These are phyloP conservation scores for Diprion similis DNA, from an alignment of 1,140 invertebrate species.

Conservation along the genomic window DNA sequence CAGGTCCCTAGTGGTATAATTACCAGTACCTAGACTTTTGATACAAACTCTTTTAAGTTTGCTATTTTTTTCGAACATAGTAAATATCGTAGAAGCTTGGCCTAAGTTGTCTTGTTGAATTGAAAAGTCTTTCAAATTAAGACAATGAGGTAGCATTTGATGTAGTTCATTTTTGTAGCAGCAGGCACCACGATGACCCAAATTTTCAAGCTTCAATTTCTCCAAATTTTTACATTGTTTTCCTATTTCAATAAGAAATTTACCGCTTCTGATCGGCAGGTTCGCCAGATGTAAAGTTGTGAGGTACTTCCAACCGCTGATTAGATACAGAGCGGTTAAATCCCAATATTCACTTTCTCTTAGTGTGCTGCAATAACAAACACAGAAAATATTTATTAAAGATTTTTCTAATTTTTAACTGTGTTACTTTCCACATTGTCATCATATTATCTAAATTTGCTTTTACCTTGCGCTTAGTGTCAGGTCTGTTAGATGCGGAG, in stretches of 20 bases:
- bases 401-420: too few relatives aligned
- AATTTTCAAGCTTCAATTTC: slow-evolving; percentile 1
- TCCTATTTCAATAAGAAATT: neutral
- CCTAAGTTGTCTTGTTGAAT: neutral
- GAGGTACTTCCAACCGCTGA: neutral
- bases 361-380: too few relatives aligned
- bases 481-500: neutral
- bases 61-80: neutral
- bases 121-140: neutral
- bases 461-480: neutral
- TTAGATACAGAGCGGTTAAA: neutral
- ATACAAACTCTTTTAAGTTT: neutral
- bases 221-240: slow-evolving; percentile 2
- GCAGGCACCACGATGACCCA: neutral
- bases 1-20: neutral
- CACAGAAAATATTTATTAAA: too few relatives aligned
- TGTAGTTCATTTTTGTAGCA: neutral
- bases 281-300: neutral
- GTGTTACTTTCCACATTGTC: neutral
- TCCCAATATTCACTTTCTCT: neutral
- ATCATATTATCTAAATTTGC: neutral
- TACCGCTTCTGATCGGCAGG: neutral
- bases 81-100: neutral
- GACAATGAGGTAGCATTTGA: neutral
- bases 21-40: neutral